Evolutionary conservation across 2,888 invertebrate species (phyloP), one percentile per base, ranked within the genome.

Genomic region (Macrosiphum euphorbiae): DNA sequence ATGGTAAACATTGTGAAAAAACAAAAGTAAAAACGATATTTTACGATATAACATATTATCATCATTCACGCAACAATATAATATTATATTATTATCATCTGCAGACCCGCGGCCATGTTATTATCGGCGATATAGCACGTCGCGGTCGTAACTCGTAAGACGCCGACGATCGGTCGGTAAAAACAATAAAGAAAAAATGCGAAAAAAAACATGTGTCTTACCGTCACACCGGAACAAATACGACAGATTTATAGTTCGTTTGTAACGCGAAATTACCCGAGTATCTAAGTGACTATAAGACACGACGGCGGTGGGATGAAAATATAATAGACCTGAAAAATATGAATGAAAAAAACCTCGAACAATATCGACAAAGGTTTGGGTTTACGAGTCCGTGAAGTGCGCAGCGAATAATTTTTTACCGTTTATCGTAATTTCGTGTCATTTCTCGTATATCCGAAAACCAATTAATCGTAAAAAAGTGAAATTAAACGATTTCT

Each of bases 321-420:
- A 47, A 16, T 47, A 55, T n/a, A 47, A 47, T 67, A 50, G 24
- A 67, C 24, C 28, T 24, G n/a, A 78, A 26, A 78, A 50, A 47
- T 84, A 52, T 52, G 35, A 84, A 91, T 1, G 52, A 35, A 78
- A 78, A 41, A 52, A 84, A 52, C 44, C 0, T 35, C 84, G 52
- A 52, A 91, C 41, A 28, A 41, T 50, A 28, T 91, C 55, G 28
- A 16, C 50, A 35, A 90, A 50, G 47, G 50, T 90, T 67, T 35
- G 13, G 26, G 84, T 26, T 84, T 84, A 84, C 26, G 78, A 41
- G 16, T 91, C 84, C 84, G 91, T 84, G 91, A 91, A 91, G 55
- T 52, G 52, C 78, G 78, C 90, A 7, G 88, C n/a, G n/a, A 55
- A 41, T 58, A 88, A 44, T 26, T 55, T 85, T 86, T 86, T 86